Percentiles rank a stretch among this genome's conserved stretches.
Evolutionary conservation across 2,888 invertebrate species (phyloP).

Genomic region (Chymomyza amoena): DNA sequence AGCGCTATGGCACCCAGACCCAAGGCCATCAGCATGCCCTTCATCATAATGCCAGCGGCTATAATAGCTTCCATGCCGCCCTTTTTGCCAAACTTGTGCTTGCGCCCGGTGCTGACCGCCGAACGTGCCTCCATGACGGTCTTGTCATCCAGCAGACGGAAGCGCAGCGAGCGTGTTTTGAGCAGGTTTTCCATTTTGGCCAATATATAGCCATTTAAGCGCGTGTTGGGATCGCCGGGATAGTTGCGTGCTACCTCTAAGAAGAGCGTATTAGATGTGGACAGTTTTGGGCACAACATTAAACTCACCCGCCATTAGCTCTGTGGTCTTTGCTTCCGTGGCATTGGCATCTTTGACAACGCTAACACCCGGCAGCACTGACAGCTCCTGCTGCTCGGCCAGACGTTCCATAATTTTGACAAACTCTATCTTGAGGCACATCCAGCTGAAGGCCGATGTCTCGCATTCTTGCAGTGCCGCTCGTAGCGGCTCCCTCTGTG

Average conservation of each 20-base stretch:
- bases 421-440: constrained; percentile 89
- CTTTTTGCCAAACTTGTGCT: constrained; percentile 81
- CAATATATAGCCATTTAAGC: constrained; percentile 87
- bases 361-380: constrained; percentile 86
- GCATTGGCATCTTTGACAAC: constrained; percentile 84
- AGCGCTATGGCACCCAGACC: constrained; percentile 87
- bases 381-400: constrained; percentile 83
- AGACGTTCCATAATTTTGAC: constrained; percentile 87
- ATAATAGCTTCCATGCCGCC: constrained; percentile 80
- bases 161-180: constrained; percentile 86
- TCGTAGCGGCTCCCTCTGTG: constrained; percentile 42
- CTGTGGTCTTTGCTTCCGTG: constrained; percentile 82
- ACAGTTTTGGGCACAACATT: not conserved
- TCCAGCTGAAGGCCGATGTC: constrained; percentile 82
- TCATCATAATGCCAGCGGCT: constrained; percentile 83
- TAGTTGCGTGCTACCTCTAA: constrained; percentile 86
- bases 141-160: constrained; percentile 84
- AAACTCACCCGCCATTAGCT: constrained; percentile 82
- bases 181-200: constrained; percentile 86
- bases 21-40: constrained; percentile 87
- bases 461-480: constrained; percentile 80
- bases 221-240: constrained; percentile 87
- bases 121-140: constrained; percentile 82
- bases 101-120: constrained; percentile 80
- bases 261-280: not conserved